Percentiles rank a stretch among this genome's conserved stretches.
These are phyloP conservation scores for Apis dorsata DNA, from an alignment of 1,140 invertebrate genomes.

Conservation along the genomic window DNA sequence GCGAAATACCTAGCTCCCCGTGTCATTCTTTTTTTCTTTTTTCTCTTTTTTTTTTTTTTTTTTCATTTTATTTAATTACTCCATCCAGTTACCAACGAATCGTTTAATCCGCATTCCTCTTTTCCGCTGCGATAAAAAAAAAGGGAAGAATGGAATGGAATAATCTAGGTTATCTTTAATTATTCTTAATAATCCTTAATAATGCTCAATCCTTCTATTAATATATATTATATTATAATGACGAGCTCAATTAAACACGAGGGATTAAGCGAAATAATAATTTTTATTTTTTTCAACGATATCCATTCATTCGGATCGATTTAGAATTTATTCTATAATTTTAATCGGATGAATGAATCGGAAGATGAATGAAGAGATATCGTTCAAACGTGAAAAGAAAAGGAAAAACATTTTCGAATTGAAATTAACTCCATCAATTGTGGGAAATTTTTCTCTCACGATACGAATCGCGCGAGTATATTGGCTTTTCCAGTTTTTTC, in stretches of 20 bases:
- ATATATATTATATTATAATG: not conserved
- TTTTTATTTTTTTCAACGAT: not conserved
- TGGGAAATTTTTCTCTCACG: not conserved
- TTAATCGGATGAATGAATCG: no score
- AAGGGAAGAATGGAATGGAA: no score
- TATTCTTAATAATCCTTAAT: not conserved
- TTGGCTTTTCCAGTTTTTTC: constrained; percentile 19
- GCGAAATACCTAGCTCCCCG: not conserved
- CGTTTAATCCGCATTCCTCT: not conserved
- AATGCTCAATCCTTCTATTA: not conserved
- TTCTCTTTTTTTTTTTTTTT: not conserved
- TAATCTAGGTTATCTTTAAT: no score
- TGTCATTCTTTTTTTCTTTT: not conserved
- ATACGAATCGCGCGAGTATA: not conserved
- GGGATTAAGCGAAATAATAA: not conserved
- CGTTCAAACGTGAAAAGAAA: no score
- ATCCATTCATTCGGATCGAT: not conserved
- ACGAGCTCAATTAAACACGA: not conserved
- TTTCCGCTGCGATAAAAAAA: no score
- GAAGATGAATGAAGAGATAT: no score
- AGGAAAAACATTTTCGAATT: not conserved
- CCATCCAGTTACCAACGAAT: not conserved
- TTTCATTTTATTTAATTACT: not conserved
- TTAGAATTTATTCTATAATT: not conserved
- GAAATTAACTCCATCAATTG: constrained; percentile 19